These are phyloP conservation scores for Pseudoatta argentina DNA, from an alignment of 1,140 invertebrate genomes.

Conservation along the genomic window DNA sequence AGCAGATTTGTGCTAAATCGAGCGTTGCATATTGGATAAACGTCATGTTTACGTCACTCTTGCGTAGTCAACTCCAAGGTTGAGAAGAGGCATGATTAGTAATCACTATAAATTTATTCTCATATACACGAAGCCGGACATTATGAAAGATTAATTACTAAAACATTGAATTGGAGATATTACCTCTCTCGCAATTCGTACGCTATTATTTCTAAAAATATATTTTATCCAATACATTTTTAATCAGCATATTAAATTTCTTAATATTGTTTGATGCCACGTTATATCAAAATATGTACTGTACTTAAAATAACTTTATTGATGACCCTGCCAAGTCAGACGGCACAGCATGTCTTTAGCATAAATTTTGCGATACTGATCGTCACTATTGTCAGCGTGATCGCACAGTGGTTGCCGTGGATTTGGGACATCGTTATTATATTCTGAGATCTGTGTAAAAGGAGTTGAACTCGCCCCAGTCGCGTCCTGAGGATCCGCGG, in stretches of 20 bases:
- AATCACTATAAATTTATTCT: constrained; percentile 4
- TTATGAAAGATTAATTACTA: not conserved
- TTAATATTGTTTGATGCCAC: not conserved
- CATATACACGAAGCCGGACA: not conserved
- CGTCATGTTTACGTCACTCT: constrained; percentile 41
- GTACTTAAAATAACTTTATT: not conserved
- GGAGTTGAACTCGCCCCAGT: constrained; percentile 5
- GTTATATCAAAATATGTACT: too few relatives aligned
- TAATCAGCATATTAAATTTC: not conserved
- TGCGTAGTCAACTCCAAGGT: not conserved
- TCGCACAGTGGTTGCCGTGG: constrained; percentile 2
- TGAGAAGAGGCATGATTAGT: constrained; percentile 7
- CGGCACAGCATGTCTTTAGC: not conserved
- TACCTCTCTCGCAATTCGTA: not conserved
- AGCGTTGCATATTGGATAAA: constrained; percentile 29
- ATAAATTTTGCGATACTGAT: constrained; percentile 40
- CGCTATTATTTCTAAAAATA: not conserved
- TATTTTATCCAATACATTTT: not conserved
- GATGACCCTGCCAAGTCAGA: not conserved
- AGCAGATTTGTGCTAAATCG: constrained; percentile 22
- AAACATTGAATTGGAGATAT: not conserved
- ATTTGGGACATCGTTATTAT: constrained; percentile 61
- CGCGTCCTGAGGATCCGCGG: constrained; percentile 67
- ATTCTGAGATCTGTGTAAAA: constrained; percentile 48
- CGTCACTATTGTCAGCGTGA: constrained; percentile 30